Base-by-base conservation (phyloP, 1,140 invertebrate genomes). In the Patella vulgata region DNA sequence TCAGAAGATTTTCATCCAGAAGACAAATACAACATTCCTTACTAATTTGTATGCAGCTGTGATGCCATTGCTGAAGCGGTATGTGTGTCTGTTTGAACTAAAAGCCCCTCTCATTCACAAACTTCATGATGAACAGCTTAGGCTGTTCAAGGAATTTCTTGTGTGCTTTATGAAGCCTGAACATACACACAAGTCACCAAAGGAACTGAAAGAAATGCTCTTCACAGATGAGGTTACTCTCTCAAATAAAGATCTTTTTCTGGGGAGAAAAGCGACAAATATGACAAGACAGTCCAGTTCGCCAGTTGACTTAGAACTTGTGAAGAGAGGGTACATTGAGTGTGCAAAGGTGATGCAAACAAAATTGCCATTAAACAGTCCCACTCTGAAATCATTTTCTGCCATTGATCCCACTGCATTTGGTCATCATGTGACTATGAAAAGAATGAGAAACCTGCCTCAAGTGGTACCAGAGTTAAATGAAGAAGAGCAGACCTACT, bases 151-250 rank as follows among this genome's bases (percentile, higher is more conserved):
- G 25, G 23, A 64, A 21, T 71, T 68, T 57, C 25, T 71, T n/a
- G n/a, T 27, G 8, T 64, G 55, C 17, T 68, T 68, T 40, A 31
- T 71, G 23, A 68, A 61, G 43, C 51, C 60, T 42, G 69, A 71
- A 25, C 17, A 27, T 14, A 25, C 61, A 17, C 9, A 30, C n/a
- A 52, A 47, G 23, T 27, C 19, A 31, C 47, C 57, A 30, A 33
- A 12, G 21, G 59, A 55, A 19, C 46, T 31, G 28, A 19, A 48
- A 27, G 28, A 47, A 39, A 39, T 2, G 33, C 19, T 30, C 12
- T 17, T 12, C 43, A 27, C 27, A 39, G 48, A 48, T 6, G 39
- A 14, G 4, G 8, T 48, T 11, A 33, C 43, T 30, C 60, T 63
- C 11, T 3, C 39, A 14, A 53, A 23, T 8, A 36, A 61, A 14